phyloP scores from a whole-genome alignment of 1,140 invertebrate species.

The Latrodectus geometricus region DNA sequence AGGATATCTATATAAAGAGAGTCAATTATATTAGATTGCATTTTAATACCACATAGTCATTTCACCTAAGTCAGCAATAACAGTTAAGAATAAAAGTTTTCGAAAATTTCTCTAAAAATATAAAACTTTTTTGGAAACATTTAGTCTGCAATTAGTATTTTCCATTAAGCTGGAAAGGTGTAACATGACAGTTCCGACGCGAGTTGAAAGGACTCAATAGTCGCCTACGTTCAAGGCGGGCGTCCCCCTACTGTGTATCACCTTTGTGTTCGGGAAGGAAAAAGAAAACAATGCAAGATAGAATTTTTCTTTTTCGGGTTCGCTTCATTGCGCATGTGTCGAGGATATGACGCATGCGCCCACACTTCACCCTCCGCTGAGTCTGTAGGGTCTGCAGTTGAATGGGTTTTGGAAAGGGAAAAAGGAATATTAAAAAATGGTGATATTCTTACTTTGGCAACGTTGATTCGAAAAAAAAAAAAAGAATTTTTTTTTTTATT shows the following conservation, averaged over 20 bases:
- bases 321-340: constrained; percentile 4
- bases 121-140: no score
- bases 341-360: constrained; percentile 17
- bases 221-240: constrained; percentile 1
- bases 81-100: no score
- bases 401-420: neutral
- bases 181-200: neutral
- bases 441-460: no score
- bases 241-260: neutral
- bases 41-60: no score
- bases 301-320: neutral
- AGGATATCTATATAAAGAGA: no score
- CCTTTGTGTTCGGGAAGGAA: neutral
- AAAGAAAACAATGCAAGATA: neutral
- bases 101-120: no score
- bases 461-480: no score
- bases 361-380: constrained; percentile 14
- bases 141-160: no score
- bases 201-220: neutral
- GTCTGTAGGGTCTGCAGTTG: neutral
- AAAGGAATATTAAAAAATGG: neutral
- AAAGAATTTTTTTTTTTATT: no score
- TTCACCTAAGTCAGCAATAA: no score
- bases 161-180: no score
- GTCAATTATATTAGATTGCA: no score